Percentiles rank a stretch among this genome's conserved stretches.
These are phyloP conservation scores for Ormyrus rosae DNA, from an alignment of 2,888 invertebrate genomes.

Conservation along the genomic window DNA sequence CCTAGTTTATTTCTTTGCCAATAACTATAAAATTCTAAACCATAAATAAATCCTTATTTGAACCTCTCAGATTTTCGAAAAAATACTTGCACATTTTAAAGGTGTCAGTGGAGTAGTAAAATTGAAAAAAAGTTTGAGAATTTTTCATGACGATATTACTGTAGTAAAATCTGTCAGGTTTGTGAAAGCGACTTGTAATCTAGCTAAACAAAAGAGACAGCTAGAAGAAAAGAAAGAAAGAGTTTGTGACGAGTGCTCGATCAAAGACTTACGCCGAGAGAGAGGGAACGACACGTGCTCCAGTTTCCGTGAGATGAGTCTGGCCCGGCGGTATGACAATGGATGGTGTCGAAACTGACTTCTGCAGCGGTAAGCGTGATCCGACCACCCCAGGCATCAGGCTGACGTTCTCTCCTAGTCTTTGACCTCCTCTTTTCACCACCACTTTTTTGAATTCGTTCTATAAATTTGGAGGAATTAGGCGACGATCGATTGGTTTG, in stretches of 20 bases:
- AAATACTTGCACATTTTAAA: no score
- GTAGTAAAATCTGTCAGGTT: neutral
- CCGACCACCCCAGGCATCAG: constrained; percentile 78
- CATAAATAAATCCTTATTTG: no score
- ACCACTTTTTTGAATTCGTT: constrained; percentile 81
- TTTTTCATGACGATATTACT: neutral
- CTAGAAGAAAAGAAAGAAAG: neutral
- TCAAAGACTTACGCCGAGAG: constrained; percentile 78
- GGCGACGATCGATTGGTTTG: neutral
- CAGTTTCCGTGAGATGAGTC: constrained; percentile 78
- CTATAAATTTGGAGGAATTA: constrained; percentile 5
- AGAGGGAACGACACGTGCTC: constrained; percentile 77
- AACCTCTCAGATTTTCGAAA: no score
- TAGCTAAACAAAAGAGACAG: neutral
- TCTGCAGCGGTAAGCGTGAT: constrained; percentile 87
- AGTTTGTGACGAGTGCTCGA: neutral
- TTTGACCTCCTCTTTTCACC: constrained; percentile 78
- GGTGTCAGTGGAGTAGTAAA: no score
- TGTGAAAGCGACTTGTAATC: neutral
- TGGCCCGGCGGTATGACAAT: constrained; percentile 85
- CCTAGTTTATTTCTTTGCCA: no score
- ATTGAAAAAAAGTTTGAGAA: neutral
- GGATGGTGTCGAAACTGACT: constrained; percentile 93
- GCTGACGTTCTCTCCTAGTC: constrained; percentile 71
- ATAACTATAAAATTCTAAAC: no score